Base-by-base conservation (phyloP, 2,888 invertebrate species). In the Pachliopta kotzebuea region DNA sequence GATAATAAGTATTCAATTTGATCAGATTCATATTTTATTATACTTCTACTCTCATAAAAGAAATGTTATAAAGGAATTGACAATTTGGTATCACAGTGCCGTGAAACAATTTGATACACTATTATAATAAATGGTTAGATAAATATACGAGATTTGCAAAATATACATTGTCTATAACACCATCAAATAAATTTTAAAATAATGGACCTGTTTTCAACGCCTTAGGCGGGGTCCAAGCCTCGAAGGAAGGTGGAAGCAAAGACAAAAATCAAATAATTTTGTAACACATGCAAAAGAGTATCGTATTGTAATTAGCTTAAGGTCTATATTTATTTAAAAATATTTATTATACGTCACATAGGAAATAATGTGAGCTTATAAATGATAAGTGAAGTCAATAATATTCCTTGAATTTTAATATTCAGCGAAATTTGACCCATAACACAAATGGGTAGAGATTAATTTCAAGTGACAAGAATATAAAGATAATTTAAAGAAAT, bases 161-260 rank as follows among this genome's bases (percentile, higher is more conserved):
- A 37, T 37, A 2, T 31, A 31, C 31, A 31, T 37, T 37, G 37
- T 37, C 37, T 17, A 37, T 11, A 37, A 37, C 37, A 11, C 37
- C 11, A 37, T 37, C 37, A 37, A 37, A 37, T 37, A 37, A 37
- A 37, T 14, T 37, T 17, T 11, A 37, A 37, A 37, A 37, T 11
- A 37, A 75, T 69, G 71, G n/a, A 11, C n/a, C 18, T 76, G 76
- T 69, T 75, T 76, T 77, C 74, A 76, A 66, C 73, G 82, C 83
- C 80, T 70, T 56, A 76, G 83, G 85, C 85, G 72, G 75, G 74
- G 73, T 67, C 76, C 74, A 70, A 81, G 80, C 74, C 79, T 76
- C 70, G 62, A 66, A 67, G 67, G 72, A 69, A 75, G 72, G 78
- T 74, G 79, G 78, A 75, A 70, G 59, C 66, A 66, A 64, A 69